A percentile compares a stretch with the other conserved stretches of the same genome.
Evolutionary conservation across 1,140 invertebrate genomes (phyloP).

Genomic region (Procambarus virginalis): DNA sequence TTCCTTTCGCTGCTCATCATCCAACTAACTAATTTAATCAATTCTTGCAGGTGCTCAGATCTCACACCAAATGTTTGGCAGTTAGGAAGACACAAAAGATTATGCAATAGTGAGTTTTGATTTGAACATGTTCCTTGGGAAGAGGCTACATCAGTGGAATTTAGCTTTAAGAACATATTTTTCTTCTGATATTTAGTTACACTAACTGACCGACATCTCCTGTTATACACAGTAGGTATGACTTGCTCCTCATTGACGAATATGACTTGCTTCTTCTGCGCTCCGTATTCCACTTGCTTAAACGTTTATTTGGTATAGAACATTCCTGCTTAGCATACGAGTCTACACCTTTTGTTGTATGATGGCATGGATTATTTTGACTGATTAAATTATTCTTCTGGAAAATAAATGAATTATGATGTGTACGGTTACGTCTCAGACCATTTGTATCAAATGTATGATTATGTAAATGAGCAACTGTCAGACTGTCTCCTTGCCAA

Average conservation of each 20-base stretch:
- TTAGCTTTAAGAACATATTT: not conserved
- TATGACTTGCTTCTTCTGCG: not conserved
- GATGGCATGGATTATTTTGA: not conserved
- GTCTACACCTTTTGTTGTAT: not conserved
- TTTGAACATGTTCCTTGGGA: not conserved
- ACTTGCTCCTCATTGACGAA: not conserved
- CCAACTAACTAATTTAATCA: constrained; percentile 31
- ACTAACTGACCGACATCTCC: not conserved
- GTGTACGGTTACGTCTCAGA: not conserved
- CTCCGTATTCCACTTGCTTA: not conserved
- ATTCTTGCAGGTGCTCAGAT: not conserved
- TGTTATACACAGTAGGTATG: not conserved
- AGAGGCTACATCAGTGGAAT: not conserved
- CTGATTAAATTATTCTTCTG: constrained; percentile 1
- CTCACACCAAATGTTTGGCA: not conserved
- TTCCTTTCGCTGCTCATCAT: constrained; percentile 46
- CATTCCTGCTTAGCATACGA: not conserved
- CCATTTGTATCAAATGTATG: not conserved
- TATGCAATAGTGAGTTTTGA: not conserved
- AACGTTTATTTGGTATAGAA: not conserved
- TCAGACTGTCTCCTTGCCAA: not conserved
- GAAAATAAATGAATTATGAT: too few relatives aligned
- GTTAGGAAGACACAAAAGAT: not conserved
- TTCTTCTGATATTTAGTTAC: not conserved
- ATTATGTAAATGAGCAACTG: not conserved